Percentiles rank a stretch among this genome's conserved stretches.
Evolutionary conservation across 2,888 invertebrate genomes (phyloP).

Genomic region (Itoplectis maculator): DNA sequence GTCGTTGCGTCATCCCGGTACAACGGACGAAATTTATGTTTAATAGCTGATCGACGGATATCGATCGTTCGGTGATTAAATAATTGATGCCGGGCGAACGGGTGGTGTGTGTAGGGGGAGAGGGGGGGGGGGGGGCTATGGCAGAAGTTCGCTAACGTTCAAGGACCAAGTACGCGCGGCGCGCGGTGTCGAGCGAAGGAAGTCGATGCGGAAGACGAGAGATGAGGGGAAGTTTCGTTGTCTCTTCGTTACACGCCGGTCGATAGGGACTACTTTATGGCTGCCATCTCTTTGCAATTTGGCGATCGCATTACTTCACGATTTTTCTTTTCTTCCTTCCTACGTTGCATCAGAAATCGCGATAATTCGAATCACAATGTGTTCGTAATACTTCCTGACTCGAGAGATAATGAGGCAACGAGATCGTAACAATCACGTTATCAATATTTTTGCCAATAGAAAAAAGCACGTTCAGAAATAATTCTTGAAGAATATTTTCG

Average conservation of each 20-base stretch:
- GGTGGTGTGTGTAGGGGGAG: not conserved
- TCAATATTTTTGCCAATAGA: no score
- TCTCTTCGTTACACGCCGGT: conserved; percentile 49
- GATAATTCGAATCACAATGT: no score
- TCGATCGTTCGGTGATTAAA: not conserved
- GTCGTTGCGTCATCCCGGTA: not conserved
- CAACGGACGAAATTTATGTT: not conserved
- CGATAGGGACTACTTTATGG: conserved; percentile 58
- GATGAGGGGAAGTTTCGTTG: conserved; percentile 48
- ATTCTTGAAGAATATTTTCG: no score
- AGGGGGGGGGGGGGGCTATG: conserved; percentile 11
- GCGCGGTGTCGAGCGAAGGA: conserved; percentile 29
- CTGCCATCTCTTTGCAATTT: conserved; percentile 40
- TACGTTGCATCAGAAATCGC: no score
- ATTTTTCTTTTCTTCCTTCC: no score
- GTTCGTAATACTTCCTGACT: no score
- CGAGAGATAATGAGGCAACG: no score
- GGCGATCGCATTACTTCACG: not conserved
- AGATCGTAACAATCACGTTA: no score
- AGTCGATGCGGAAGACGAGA: conserved; percentile 17
- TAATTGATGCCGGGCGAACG: not conserved
- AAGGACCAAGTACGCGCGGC: conserved; percentile 42
- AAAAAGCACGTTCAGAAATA: no score
- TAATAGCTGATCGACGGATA: not conserved
- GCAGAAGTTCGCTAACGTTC: conserved; percentile 50